Evolutionary conservation across 1,140 invertebrate species (phyloP).

Genomic region (Cydia strobilella): DNA sequence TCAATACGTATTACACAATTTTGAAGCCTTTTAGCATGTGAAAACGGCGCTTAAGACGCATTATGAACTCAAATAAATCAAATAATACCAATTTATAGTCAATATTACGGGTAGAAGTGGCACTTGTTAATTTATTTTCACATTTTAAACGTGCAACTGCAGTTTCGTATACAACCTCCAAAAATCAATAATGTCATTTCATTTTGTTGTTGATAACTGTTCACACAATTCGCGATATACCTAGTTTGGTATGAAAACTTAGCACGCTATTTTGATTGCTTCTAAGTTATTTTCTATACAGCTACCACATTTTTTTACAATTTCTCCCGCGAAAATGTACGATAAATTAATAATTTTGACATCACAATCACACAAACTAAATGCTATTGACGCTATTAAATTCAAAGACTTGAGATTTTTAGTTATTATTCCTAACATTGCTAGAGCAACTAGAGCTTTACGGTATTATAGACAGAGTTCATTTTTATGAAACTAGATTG

Average conservation of each 20-base stretch:
- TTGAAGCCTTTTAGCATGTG: not conserved
- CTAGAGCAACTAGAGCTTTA: not conserved
- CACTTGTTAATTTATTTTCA: not conserved
- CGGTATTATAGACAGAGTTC: not conserved
- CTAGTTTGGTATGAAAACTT: not conserved
- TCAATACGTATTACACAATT: not conserved
- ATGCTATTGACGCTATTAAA: not conserved
- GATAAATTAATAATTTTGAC: slow-evolving; percentile 4
- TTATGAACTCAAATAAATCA: not conserved
- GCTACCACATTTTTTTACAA: not conserved
- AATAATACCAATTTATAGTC: not conserved
- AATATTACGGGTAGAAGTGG: not conserved
- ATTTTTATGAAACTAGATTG: not conserved
- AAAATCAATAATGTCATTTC: slow-evolving; percentile 2
- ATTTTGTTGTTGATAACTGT: not conserved
- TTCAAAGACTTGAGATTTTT: not conserved
- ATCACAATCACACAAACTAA: not conserved
- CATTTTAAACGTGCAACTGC: not conserved
- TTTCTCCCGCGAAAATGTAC: slow-evolving; percentile 6
- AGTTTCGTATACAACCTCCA: not conserved
- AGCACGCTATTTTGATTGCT: not conserved
- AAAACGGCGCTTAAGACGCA: not conserved
- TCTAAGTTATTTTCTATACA: not conserved
- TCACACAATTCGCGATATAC: not conserved
- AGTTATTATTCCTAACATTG: not conserved